Evolutionary conservation across 2,797 vertebrate genomes (phyloP), one percentile per base, ranked within the genome.

Genomic region (Phrynocephalus forsythii): DNA sequence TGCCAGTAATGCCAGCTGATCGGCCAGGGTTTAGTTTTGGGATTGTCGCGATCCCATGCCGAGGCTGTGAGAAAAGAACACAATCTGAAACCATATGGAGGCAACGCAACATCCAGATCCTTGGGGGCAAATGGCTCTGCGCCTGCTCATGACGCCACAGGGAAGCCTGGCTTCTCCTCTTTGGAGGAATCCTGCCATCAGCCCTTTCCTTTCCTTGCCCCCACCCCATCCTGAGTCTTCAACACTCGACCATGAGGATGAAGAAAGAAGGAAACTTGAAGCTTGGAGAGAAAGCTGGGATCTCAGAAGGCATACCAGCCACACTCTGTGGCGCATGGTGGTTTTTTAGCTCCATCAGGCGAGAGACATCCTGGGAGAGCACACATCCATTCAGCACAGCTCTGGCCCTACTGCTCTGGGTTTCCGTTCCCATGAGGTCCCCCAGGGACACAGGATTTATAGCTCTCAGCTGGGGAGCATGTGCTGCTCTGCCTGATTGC

Each of bases 391-490:
- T 84, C 50, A 33, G 38, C 33, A 26, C 30, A 6, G 69, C 80
- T 81, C 71, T 28, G 50, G n/a, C 15, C 76, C 78, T 2, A 71
- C 48, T n/a, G 28, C 22, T 33, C 16, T 60, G n/a, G 48, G 33
- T 48, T 88, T 88, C 87, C 44, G 60, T 85, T 88, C 79, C 71
- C 83, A 85, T 38, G 33, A 60, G 83, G 60, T 85, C 83, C 87
- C 83, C n/a, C n/a, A 1, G 79, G 83, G 83, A 82, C 5, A 44
- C 15, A 8, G 71, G 71, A 85, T 81, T 85, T 81, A 88, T 82
- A 33, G 30, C 78, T 88, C 48, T 48, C 83, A 82, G 83, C 79
- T 82, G 83, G 83, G 63, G 33, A 85, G 79, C 87, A 85, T 85
- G 26, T 85, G 87, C 44, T 76, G 28, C 77, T 63, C 60, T 88